Conservation (phyloP, 92 coral and sea anemone species). For the Epizoanthus scotinus region DNA sequence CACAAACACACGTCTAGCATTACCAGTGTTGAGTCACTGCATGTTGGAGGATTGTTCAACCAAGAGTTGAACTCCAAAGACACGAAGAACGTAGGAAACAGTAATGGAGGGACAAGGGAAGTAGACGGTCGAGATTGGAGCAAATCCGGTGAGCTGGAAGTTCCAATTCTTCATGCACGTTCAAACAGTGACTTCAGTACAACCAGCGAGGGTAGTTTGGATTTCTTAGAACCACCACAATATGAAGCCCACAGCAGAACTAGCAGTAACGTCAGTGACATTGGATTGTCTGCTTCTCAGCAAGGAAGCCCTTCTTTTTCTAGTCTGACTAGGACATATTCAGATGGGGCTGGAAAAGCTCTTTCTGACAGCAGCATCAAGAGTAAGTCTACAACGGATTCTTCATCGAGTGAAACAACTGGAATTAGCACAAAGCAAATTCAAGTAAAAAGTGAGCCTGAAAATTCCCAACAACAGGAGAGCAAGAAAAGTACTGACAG, state of each 20-base stretch:
- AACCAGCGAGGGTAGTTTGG: slow-evolving; percentile 72
- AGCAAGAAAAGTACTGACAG: not conserved
- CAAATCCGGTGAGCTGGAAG: slow-evolving; percentile 41
- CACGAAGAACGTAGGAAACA: slow-evolving; percentile 10
- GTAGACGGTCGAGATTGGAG: too few relatives aligned
- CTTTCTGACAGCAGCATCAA: slow-evolving; percentile 17
- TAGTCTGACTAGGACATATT: slow-evolving; percentile 41
- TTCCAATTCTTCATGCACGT: slow-evolving; percentile 60
- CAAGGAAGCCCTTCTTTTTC: slow-evolving; percentile 64
- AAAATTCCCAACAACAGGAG: not conserved
- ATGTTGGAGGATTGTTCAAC: slow-evolving; percentile 13
- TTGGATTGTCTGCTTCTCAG: slow-evolving; percentile 50
- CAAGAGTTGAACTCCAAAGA: not conserved
- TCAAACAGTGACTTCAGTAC: slow-evolving; percentile 73
- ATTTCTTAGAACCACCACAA: slow-evolving; percentile 45
- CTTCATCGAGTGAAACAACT: slow-evolving; percentile 11
- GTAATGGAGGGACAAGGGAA: slow-evolving; percentile 44
- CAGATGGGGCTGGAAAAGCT: slow-evolving; percentile 42
- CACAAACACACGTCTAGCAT: slow-evolving; percentile 48
- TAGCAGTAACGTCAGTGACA: slow-evolving; percentile 65
- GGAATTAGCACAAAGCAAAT: not conserved
- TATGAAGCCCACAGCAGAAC: slow-evolving; percentile 62
- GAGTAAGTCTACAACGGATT: slow-evolving; percentile 28
- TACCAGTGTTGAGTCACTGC: slow-evolving; percentile 36
- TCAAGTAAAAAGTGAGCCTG: not conserved